Conservation (phyloP, 2,113 vertebrate genomes). For the Puffinus mauretanicus region DNA sequence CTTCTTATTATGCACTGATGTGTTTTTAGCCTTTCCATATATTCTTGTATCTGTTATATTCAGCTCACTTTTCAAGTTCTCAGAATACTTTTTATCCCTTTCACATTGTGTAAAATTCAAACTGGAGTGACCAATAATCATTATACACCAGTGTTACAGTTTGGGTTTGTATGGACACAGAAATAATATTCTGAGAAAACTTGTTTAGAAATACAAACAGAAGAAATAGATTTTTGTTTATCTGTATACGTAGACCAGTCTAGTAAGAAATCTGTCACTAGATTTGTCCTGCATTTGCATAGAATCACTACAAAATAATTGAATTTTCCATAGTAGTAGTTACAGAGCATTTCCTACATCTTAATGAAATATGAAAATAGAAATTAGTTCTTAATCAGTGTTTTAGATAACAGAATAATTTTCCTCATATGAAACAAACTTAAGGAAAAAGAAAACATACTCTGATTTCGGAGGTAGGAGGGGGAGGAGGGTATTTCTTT, state of each 20-base stretch:
- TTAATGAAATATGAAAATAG: background rate
- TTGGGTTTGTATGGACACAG: background rate
- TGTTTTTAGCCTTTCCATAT: background rate
- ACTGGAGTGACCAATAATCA: background rate
- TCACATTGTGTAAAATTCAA: background rate
- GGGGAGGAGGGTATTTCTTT: background rate
- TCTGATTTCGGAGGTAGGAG: background rate
- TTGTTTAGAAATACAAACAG: background rate
- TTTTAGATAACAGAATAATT: background rate
- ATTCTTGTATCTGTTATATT: background rate
- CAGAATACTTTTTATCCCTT: background rate
- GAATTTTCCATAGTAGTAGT: background rate
- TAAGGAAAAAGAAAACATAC: background rate
- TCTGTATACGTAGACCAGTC: background rate
- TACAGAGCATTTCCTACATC: background rate
- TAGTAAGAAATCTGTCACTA: background rate
- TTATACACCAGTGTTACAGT: background rate
- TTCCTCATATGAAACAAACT: background rate
- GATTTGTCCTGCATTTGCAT: background rate
- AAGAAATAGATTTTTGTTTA: background rate
- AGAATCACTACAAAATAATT: background rate
- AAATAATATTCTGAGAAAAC: background rate
- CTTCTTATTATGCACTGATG: background rate
- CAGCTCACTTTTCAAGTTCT: background rate
- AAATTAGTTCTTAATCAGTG: background rate